Percentiles rank a stretch among this genome's conserved stretches.
Evolutionary conservation across 2,888 invertebrate genomes (phyloP).

Genomic region (Pterobdella sp.): DNA sequence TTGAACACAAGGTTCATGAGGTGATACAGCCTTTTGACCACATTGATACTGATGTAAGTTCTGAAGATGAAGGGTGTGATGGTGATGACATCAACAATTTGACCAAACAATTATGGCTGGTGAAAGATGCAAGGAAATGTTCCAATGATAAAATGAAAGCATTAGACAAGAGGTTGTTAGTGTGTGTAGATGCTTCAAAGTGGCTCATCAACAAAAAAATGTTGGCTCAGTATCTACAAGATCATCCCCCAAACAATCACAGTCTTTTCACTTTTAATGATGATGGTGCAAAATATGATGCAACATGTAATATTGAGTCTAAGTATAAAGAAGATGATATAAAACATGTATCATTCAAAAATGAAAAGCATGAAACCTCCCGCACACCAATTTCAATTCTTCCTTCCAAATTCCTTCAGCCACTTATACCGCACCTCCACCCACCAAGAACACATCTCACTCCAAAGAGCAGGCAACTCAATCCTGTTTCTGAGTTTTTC

Average conservation of each 20-base stretch:
- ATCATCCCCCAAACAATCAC: no score
- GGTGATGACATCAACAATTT: no score
- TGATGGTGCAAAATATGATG: no score
- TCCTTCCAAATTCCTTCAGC: neutral
- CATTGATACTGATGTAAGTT: conserved; percentile 3
- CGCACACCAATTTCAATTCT: neutral
- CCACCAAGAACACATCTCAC: neutral
- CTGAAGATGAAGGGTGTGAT: neutral
- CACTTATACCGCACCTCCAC: neutral
- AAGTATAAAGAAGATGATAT: no score
- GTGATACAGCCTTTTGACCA: neutral
- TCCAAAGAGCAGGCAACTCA: neutral
- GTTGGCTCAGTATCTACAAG: no score
- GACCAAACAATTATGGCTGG: no score
- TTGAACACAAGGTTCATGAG: neutral
- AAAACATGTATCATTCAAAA: no score
- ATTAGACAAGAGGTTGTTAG: neutral
- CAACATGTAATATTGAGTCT: no score
- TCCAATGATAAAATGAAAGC: neutral
- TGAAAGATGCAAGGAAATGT: neutral
- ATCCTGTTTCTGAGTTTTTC: neutral
- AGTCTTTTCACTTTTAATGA: no score
- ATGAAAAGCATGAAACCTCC: no score
- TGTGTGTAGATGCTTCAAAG: neutral
- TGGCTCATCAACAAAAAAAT: neutral